Percentiles rank a stretch among this genome's conserved stretches.
phyloP scores from a whole-genome alignment of 2,888 invertebrate species.

The Trimorus sp. region DNA sequence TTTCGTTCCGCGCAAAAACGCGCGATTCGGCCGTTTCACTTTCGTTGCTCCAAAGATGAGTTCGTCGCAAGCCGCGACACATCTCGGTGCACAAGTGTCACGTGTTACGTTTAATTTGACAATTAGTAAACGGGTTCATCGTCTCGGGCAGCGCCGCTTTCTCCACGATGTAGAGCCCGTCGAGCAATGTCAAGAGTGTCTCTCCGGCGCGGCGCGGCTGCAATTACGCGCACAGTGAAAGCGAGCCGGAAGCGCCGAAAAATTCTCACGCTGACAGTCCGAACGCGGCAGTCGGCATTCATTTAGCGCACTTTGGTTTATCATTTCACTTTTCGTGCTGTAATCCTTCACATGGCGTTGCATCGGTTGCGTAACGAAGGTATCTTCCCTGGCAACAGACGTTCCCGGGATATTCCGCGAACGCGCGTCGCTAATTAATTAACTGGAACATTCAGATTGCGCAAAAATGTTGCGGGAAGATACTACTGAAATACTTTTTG shows the following conservation, averaged over 20 bases:
- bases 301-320: conserved; percentile 19
- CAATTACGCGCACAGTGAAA: conserved; percentile 74
- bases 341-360: conserved; percentile 38
- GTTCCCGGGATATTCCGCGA: too few species aligned
- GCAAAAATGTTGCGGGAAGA: too few species aligned
- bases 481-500: too few species aligned
- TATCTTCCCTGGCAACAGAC: too few species aligned
- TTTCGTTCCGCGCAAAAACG: conserved; percentile 29
- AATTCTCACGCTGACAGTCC: conserved; percentile 70
- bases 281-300: conserved; percentile 18
- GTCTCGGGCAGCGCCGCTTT: conserved; percentile 67
- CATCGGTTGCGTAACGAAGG: conserved; percentile 31
- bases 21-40: conserved; percentile 50
- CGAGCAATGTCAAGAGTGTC: conserved; percentile 70
- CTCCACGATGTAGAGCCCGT: conserved; percentile 61
- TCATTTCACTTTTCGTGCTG: conserved; percentile 54
- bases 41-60: conserved; percentile 50
- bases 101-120: conserved; percentile 69
- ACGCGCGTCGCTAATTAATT: too few species aligned
- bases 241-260: conserved; percentile 71
- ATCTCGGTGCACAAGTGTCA: conserved; percentile 57
- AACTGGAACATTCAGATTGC: too few species aligned
- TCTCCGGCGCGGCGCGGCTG: conserved; percentile 60
- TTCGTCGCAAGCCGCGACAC: conserved; percentile 36
- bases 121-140: conserved; percentile 68